Percentiles rank a stretch among this genome's conserved stretches.
phyloP scores from a whole-genome alignment of 1,140 invertebrate species.

The Bursaphelenchus mucronatus region DNA sequence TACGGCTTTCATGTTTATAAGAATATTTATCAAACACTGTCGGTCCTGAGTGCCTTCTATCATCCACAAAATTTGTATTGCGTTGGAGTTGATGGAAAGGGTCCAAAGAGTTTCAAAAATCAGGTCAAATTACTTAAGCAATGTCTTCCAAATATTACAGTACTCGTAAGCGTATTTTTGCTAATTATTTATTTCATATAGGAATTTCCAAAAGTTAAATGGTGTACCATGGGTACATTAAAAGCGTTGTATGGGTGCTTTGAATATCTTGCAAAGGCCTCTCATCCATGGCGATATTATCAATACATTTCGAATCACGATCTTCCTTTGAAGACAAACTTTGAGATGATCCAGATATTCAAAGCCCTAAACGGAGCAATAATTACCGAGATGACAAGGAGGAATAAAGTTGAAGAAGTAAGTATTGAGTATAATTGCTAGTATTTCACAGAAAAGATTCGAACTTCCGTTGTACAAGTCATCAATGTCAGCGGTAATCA shows the following conservation, averaged over 20 bases:
- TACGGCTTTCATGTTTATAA: constrained; percentile 27
- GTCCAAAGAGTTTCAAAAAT: constrained; percentile 23
- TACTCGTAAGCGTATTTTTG: constrained; percentile 28
- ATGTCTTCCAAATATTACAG: constrained; percentile 37
- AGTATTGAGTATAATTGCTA: not conserved
- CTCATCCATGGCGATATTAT: constrained; percentile 34
- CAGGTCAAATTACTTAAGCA: constrained; percentile 10
- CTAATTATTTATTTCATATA: constrained; percentile 25
- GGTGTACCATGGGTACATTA: constrained; percentile 28
- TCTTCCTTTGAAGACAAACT: constrained; percentile 36
- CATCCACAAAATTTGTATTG: constrained; percentile 42
- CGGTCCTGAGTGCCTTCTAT: constrained; percentile 28
- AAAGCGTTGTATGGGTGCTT: constrained; percentile 26
- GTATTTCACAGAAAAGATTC: constrained; percentile 20
- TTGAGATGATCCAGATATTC: constrained; percentile 38
- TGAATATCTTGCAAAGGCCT: constrained; percentile 17
- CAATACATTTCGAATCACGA: constrained; percentile 34
- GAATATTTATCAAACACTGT: constrained; percentile 24
- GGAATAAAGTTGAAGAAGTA: constrained; percentile 9
- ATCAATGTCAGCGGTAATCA: constrained; percentile 25
- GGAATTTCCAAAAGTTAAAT: constrained; percentile 19
- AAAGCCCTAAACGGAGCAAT: constrained; percentile 31
- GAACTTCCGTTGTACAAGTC: constrained; percentile 29
- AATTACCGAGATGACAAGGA: not conserved
- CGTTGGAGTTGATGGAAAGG: constrained; percentile 34